Evolutionary conservation across 2,888 invertebrate species (phyloP).

Genomic region (Labia minor): DNA sequence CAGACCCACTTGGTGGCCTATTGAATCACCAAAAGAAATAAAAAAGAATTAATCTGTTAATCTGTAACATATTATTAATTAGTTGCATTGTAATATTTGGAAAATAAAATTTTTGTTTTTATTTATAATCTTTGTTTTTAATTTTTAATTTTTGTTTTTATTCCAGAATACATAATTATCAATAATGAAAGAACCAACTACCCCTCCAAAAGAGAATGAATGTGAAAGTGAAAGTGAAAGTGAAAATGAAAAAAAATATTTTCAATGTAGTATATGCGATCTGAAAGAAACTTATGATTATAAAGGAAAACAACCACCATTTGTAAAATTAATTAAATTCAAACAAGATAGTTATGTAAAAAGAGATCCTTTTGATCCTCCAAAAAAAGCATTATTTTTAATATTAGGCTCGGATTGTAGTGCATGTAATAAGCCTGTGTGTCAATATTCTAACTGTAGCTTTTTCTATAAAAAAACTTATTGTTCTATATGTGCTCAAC

Average conservation of each 20-base stretch:
- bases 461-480: slow-evolving; percentile 63
- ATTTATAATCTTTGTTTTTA: background rate
- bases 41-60: slow-evolving; percentile 22
- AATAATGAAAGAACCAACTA: no score
- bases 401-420: slow-evolving; percentile 67
- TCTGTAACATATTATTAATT: no score
- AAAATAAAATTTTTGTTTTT: background rate
- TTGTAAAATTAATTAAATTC: slow-evolving; percentile 54
- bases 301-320: slow-evolving; percentile 63
- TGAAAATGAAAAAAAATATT: slow-evolving; percentile 35
- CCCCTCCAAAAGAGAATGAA: background rate
- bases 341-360: slow-evolving; percentile 66
- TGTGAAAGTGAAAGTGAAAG: slow-evolving; percentile 15
- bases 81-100: no score
- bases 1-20: slow-evolving; percentile 77
- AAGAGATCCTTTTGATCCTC: slow-evolving; percentile 73
- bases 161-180: background rate
- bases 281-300: slow-evolving; percentile 62
- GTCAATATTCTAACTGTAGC: slow-evolving; percentile 64
- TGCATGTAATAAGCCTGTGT: slow-evolving; percentile 55
- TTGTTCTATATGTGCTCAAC: slow-evolving; percentile 59
- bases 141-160: background rate
- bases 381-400: slow-evolving; percentile 62
- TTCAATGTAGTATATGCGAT: slow-evolving; percentile 54
- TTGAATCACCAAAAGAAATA: slow-evolving; percentile 53